Evolutionary conservation across 2,888 invertebrate species (phyloP), one percentile per base, ranked within the genome.

Genomic region (Cistogaster globosa): DNA sequence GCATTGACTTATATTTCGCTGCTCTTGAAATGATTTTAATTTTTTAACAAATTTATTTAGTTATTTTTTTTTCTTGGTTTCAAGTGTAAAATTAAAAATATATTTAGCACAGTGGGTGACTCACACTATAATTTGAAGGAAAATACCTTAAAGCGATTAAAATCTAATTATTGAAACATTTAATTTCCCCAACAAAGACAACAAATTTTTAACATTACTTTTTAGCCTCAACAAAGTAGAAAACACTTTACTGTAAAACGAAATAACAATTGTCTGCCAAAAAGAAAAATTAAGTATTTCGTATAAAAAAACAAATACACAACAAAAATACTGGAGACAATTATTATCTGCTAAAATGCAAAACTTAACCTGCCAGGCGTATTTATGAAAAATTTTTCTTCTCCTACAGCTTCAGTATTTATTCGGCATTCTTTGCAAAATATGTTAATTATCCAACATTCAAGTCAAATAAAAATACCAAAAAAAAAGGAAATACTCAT

Each of bases 391-490:
- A 57, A 48, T 2, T 62, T 80, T 78, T 45, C 8, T 12, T 14
- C 45, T n/a, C n/a, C n/a, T n/a, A n/a, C n/a, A n/a, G 20, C 51
- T 48, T 72, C 26, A 57, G 32, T 36, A n/a, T 67, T 67, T 4
- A 65, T 67, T 67, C 7, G 60, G 12, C 62, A 60, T 42, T 53
- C 32, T n/a, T 62, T 53, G 20, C 22, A 12, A 76, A 74, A 77
- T 72, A 18, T 71, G 67, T 82, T 72, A 63, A 80, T 75, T 75
- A 83, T 79, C 38, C 53, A 22, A 58, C 45, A 12, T 22, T 42
- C 42, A 42, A 12, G 12, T 2, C 42, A 42, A 42, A 11, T 12
- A 42, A 42, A 12, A 11, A 42, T 12, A 42, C 11, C 8, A 38
- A 38, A 38, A 38, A 38, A 32, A 42, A 38, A 38, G 1, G 8